Percentiles rank a stretch among this genome's conserved stretches.
Conservation (phyloP, 2,888 invertebrate genomes). For the Rhagium mordax region DNA sequence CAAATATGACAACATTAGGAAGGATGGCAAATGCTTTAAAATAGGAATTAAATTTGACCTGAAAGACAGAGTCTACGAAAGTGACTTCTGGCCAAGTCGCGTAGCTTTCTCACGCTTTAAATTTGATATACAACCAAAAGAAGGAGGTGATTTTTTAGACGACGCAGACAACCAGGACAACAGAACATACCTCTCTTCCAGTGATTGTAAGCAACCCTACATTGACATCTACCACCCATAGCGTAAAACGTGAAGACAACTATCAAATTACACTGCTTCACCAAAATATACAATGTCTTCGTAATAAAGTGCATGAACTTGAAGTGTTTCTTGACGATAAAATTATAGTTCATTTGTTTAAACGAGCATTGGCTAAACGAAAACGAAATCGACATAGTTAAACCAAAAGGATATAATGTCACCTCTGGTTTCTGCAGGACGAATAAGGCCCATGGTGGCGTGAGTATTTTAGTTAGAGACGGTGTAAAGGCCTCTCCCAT, state of each 20-base stretch:
- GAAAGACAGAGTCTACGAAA: too few relatives aligned
- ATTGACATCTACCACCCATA: not conserved
- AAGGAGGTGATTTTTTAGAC: not conserved
- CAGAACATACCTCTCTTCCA: not conserved
- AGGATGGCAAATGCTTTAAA: not conserved
- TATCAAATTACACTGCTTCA: not conserved
- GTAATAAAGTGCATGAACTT: conserved; percentile 14
- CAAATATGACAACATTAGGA: not conserved
- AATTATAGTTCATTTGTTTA: too few relatives aligned
- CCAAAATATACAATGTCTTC: conserved; percentile 10
- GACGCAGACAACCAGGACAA: not conserved
- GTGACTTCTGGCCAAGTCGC: too few relatives aligned
- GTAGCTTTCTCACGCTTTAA: not conserved
- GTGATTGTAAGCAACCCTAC: not conserved
- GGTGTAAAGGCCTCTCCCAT: conserved; percentile 6
- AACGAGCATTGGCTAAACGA: conserved; percentile 14
- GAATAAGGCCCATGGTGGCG: conserved; percentile 5
- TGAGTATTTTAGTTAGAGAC: conserved; percentile 5
- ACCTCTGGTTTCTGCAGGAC: conserved; percentile 21
- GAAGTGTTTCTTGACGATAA: conserved; percentile 3
- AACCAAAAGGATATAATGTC: conserved; percentile 4
- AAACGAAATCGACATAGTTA: not conserved
- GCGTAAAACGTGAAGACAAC: not conserved
- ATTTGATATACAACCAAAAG: not conserved
- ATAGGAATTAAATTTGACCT: too few relatives aligned